Base-by-base conservation (phyloP, 1,140 invertebrate genomes). In the Delia radicum region DNA sequence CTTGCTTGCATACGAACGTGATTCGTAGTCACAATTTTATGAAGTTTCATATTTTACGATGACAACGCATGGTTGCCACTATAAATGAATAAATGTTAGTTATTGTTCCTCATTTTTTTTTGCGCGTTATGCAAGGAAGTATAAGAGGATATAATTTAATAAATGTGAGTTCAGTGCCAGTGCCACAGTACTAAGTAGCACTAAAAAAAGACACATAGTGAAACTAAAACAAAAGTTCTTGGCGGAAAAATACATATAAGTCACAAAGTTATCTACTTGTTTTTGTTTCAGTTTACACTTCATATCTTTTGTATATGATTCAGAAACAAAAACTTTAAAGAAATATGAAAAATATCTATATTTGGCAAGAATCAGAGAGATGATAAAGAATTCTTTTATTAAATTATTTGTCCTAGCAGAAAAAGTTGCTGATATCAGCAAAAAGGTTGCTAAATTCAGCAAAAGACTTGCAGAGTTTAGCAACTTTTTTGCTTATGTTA, bases 31-130 rank as follows among this genome's bases (percentile, higher is more conserved):
- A 55, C 48, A 55, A 18, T 55, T 55, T 55, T 55, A 24, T 24
- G n/a, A 55, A 55, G 48, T 55, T 55, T 55, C 48, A 55, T 55
- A 55, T 55, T 55, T 55, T 55, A 55, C 48, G 48, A 55, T 55
- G 48, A 55, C 48, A 55, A 21, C n/a, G 48, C 48, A 55, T 55
- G 48, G 48, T 21, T 55, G 48, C 48, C 21, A 8, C 48, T 55
- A 0, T 0, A 0, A 21, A 3, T 10, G n/a, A 42, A 42, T 42
- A 13, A 10, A 42, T 42, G 12, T 10, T 42, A 15, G 37, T 42
- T 42, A 42, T 42, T 42, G 10, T 42, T 5, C 37, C 10, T 15
- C 37, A 15, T 15, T 13, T 42, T 15, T 5, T 10, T 10, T 42
- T 42, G n/a, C 12, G 3, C 7, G n/a, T n/a, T 42, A 42, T 42